phyloP scores from a whole-genome alignment of 2,113 vertebrate species.

The Ivindomyrus marchei region DNA sequence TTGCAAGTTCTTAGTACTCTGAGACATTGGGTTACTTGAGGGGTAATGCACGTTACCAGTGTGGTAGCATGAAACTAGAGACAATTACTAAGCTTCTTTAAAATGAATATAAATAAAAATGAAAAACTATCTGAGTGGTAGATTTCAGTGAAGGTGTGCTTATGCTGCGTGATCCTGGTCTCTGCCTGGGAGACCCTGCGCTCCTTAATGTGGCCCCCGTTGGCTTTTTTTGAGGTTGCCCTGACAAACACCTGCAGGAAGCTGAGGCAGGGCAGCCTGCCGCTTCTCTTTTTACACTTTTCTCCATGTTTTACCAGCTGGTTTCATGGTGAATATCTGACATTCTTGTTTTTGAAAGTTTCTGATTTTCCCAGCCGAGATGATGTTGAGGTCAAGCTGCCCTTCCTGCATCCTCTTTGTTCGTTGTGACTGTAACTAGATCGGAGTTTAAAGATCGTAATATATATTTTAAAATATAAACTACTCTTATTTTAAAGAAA shows the following conservation, averaged over 20 bases:
- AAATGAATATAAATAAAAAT: constrained; percentile 2
- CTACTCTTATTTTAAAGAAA: constrained; percentile 31
- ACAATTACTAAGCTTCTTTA: background rate
- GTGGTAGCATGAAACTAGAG: background rate
- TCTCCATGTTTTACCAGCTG: constrained; percentile 12
- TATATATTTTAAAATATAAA: constrained; percentile 19
- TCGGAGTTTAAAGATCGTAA: background rate
- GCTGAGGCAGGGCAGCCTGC: constrained; percentile 36
- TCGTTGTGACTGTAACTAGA: constrained; percentile 23
- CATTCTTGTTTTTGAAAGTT: constrained; percentile 44
- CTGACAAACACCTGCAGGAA: background rate
- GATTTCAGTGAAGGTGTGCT: background rate
- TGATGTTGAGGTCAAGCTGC: constrained; percentile 29
- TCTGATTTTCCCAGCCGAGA: constrained; percentile 35
- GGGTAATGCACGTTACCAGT: constrained; percentile 5
- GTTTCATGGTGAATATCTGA: constrained; percentile 32
- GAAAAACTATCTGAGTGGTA: background rate
- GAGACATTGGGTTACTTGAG: background rate
- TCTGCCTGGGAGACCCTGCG: background rate
- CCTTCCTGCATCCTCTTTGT: constrained; percentile 34
- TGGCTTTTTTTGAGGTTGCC: background rate
- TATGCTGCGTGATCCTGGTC: background rate
- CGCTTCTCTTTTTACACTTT: constrained; percentile 33
- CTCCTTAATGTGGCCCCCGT: background rate
- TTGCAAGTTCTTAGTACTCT: constrained; percentile 21